Conservation (phyloP, 2,113 vertebrate genomes). For the Nibea albiflora region DNA sequence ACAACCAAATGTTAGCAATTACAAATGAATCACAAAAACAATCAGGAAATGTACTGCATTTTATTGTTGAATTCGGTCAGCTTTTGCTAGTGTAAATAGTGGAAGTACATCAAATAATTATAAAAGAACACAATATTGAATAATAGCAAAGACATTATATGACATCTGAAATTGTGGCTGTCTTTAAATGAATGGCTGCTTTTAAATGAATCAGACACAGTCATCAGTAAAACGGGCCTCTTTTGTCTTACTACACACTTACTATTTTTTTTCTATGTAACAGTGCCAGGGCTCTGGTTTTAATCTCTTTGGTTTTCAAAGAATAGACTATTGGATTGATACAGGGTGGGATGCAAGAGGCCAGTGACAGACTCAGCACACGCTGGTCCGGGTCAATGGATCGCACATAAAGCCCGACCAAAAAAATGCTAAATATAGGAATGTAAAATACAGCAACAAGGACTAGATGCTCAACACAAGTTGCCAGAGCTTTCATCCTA, state of each 20-base stretch:
- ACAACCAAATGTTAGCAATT: neutral
- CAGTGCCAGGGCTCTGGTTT: slow-evolving; percentile 45
- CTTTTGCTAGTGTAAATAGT: neutral
- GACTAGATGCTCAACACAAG: slow-evolving; percentile 76
- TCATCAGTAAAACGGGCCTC: neutral
- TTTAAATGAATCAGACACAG: neutral
- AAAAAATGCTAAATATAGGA: slow-evolving; percentile 63
- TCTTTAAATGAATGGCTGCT: neutral
- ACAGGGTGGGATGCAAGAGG: slow-evolving; percentile 77
- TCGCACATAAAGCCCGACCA: slow-evolving; percentile 55
- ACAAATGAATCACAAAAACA: too few species aligned
- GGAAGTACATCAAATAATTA: neutral
- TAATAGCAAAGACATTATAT: neutral
- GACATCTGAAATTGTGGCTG: neutral
- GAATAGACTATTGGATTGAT: slow-evolving; percentile 81
- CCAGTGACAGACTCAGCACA: slow-evolving; percentile 72
- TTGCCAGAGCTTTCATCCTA: slow-evolving; percentile 70
- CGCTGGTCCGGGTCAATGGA: slow-evolving; percentile 64
- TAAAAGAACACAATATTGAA: neutral
- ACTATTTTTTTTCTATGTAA: slow-evolving; percentile 38
- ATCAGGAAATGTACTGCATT: neutral
- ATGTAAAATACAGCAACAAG: slow-evolving; percentile 78
- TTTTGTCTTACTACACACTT: slow-evolving; percentile 4
- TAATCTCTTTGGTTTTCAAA: slow-evolving; percentile 81
- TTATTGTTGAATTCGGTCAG: neutral